Percentiles rank a stretch among this genome's conserved stretches.
phyloP scores from a whole-genome alignment of 2,797 vertebrate species.

The Eulemur albifrons region DNA sequence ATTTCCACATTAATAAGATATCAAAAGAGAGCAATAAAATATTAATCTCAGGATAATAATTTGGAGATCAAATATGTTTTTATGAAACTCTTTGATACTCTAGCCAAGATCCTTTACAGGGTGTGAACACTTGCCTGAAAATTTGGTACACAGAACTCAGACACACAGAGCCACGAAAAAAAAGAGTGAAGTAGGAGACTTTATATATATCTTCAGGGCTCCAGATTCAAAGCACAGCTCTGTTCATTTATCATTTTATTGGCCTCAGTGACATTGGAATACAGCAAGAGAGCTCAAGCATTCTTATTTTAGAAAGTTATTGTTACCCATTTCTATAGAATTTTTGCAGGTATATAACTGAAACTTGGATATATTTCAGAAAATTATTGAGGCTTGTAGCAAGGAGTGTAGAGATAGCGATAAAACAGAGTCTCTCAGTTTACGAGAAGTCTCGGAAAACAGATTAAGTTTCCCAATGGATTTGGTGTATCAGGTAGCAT shows the following conservation, averaged over 20 bases:
- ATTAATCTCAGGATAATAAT: background rate
- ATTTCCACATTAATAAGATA: background rate
- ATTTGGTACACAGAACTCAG: background rate
- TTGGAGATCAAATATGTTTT: background rate
- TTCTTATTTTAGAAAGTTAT: constrained; percentile 48
- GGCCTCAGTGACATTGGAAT: constrained; percentile 23
- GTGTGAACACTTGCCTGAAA: background rate
- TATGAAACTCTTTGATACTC: background rate
- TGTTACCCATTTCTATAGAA: constrained; percentile 36
- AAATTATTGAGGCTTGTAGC: constrained; percentile 11
- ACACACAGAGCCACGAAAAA: background rate
- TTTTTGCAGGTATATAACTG: background rate
- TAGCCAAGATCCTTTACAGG: background rate
- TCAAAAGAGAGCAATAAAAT: background rate
- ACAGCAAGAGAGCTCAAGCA: constrained; percentile 4
- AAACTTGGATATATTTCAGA: background rate
- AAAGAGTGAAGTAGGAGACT: background rate
- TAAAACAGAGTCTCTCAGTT: background rate
- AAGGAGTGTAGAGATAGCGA: background rate
- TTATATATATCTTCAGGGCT: background rate
- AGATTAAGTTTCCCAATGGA: background rate
- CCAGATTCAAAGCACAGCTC: constrained; percentile 20
- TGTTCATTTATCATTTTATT: constrained; percentile 51
- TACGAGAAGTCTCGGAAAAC: background rate
- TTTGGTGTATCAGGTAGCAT: background rate